Evolutionary conservation across 2,113 vertebrate species (phyloP).

Genomic region (Perca flavescens): DNA sequence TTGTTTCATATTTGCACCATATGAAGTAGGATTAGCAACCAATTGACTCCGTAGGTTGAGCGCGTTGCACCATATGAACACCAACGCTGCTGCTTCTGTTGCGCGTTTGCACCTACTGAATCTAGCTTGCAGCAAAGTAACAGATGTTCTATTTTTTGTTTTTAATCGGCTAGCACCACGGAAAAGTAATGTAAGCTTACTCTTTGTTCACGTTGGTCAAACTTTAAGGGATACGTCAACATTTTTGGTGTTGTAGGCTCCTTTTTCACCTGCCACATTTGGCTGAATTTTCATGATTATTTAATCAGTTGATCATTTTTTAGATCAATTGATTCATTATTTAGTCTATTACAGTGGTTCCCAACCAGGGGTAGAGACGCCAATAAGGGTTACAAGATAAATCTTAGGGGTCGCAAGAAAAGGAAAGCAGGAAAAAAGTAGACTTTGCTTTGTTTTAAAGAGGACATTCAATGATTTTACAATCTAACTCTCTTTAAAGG

Average conservation of each 20-base stretch:
- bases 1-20: slow-evolving; percentile 77
- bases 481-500: too few relatives aligned
- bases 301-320: not conserved
- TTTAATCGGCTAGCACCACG: slow-evolving; percentile 70
- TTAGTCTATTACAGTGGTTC: not conserved
- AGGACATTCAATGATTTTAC: too few relatives aligned
- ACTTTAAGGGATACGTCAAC: slow-evolving; percentile 40
- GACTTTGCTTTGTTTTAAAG: too few relatives aligned
- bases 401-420: too few relatives aligned
- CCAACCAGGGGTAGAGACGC: not conserved
- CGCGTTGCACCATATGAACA: slow-evolving; percentile 64
- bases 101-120: slow-evolving; percentile 35
- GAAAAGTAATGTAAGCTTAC: slow-evolving; percentile 42
- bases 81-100: slow-evolving; percentile 48
- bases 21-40: slow-evolving; percentile 76
- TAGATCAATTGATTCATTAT: not conserved
- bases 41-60: slow-evolving; percentile 64
- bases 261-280: not conserved
- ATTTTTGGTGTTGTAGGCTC: slow-evolving; percentile 12
- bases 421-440: too few relatives aligned
- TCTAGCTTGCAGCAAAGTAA: slow-evolving; percentile 44
- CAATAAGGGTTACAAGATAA: not conserved
- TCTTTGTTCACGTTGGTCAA: not conserved
- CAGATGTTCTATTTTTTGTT: slow-evolving; percentile 3
- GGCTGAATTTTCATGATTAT: not conserved